A percentile compares a stretch with the other conserved stretches of the same genome.
Conservation (phyloP, 2,888 invertebrate genomes). For the Zelleria hepariella region DNA sequence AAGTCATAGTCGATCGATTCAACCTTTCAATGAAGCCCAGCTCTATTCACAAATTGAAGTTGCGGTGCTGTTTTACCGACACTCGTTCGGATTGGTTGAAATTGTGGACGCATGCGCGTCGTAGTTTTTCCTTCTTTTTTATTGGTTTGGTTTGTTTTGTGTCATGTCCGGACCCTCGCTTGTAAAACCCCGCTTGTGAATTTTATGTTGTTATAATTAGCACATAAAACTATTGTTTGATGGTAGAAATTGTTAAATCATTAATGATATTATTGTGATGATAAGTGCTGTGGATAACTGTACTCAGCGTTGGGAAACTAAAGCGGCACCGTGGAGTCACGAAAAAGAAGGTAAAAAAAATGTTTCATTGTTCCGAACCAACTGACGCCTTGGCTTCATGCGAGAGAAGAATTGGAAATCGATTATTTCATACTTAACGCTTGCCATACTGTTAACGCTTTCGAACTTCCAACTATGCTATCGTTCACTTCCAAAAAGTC, state of each 20-base stretch:
- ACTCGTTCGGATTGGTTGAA: slow-evolving; percentile 16
- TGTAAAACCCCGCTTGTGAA: slow-evolving; percentile 55
- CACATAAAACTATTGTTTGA: slow-evolving; percentile 40
- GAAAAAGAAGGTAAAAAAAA: slow-evolving; percentile 71
- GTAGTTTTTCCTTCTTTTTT: slow-evolving; percentile 51
- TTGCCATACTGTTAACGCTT: not conserved
- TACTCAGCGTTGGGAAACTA: slow-evolving; percentile 67
- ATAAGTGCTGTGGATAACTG: slow-evolving; percentile 70
- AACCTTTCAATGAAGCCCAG: not conserved
- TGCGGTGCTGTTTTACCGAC: slow-evolving; percentile 3
- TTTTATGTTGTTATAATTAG: slow-evolving; percentile 48
- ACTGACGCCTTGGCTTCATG: slow-evolving; percentile 33
- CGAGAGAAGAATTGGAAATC: slow-evolving; percentile 36
- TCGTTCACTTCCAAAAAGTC: not conserved
- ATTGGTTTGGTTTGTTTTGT: slow-evolving; percentile 69
- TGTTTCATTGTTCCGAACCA: slow-evolving; percentile 46
- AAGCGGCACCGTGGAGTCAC: slow-evolving; percentile 74
- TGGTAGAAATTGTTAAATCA: slow-evolving; percentile 47
- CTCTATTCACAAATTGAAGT: not conserved
- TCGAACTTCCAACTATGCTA: not conserved
- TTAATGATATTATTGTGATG: slow-evolving; percentile 65
- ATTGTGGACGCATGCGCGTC: slow-evolving; percentile 65
- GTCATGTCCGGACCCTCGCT: slow-evolving; percentile 62
- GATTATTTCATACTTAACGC: slow-evolving; percentile 14
- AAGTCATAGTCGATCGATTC: not conserved